Evolutionary conservation across 2,113 vertebrate genomes (phyloP).

Genomic region (Odocoileus virginianus): DNA sequence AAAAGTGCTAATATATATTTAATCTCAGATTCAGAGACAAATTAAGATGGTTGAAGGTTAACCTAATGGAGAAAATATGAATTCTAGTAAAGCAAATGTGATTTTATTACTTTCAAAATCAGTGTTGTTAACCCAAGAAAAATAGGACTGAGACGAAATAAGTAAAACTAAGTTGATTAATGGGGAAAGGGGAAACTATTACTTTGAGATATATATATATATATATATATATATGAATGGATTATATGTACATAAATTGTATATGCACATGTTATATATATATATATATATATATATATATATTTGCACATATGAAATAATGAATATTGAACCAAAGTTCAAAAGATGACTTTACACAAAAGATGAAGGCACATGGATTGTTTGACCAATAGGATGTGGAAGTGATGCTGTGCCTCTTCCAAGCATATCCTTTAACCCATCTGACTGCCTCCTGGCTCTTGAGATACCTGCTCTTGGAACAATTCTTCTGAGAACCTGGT

Average conservation of each 20-base stretch:
- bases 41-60: neutral
- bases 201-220: neutral
- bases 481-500: neutral
- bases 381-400: neutral
- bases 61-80: neutral
- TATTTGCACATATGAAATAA: neutral
- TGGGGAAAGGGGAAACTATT: neutral
- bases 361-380: neutral
- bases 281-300: neutral
- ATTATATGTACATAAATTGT: neutral
- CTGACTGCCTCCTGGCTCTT: neutral
- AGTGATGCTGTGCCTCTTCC: neutral
- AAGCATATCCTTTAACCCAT: neutral
- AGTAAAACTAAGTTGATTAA: neutral
- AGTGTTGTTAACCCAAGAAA: neutral
- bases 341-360: neutral
- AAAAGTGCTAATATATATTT: neutral
- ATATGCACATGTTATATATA: neutral
- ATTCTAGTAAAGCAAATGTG: neutral
- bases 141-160: neutral
- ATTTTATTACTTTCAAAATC: neutral
- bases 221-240: neutral
- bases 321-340: neutral
- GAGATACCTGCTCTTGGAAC: neutral
- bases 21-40: neutral